Evolutionary conservation across 2,888 invertebrate genomes (phyloP).

Genomic region (Mesoligia furuncula): DNA sequence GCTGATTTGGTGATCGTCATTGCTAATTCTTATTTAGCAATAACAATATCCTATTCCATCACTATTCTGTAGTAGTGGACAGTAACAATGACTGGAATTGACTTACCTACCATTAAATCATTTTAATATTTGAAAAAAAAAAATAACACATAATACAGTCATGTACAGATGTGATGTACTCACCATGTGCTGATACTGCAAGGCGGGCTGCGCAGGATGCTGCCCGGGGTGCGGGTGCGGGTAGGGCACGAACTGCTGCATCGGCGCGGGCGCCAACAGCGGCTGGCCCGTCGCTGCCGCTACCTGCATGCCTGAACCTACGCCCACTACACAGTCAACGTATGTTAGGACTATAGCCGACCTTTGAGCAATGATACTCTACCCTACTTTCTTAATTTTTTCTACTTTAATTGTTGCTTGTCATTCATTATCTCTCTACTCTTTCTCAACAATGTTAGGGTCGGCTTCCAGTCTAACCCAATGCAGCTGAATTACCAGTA

Average conservation of each 20-base stretch:
- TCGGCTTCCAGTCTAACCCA: background rate
- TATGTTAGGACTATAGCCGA: constrained; percentile 11
- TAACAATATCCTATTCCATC: background rate
- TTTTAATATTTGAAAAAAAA: background rate
- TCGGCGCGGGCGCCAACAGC: constrained; percentile 94
- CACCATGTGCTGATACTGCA: constrained; percentile 88
- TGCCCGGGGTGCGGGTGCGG: constrained; percentile 90
- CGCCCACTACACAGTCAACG: constrained; percentile 73
- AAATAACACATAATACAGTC: background rate
- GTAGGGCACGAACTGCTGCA: constrained; percentile 93
- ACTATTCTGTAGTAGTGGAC: background rate
- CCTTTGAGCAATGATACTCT: background rate
- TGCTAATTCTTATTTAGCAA: background rate
- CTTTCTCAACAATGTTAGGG: background rate
- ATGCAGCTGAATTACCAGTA: background rate
- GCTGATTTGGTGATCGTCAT: background rate
- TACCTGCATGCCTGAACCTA: constrained; percentile 93
- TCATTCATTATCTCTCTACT: background rate
- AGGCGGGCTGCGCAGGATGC: constrained; percentile 82
- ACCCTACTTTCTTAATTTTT: background rate
- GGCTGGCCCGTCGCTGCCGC: constrained; percentile 96
- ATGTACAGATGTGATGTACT: constrained; percentile 51
- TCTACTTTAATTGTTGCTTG: background rate
- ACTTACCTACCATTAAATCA: background rate
- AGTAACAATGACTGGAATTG: background rate